A percentile compares a stretch with the other conserved stretches of the same genome.
Evolutionary conservation across 2,797 vertebrate species (phyloP).

Genomic region (Euphonia xanthogaster): DNA sequence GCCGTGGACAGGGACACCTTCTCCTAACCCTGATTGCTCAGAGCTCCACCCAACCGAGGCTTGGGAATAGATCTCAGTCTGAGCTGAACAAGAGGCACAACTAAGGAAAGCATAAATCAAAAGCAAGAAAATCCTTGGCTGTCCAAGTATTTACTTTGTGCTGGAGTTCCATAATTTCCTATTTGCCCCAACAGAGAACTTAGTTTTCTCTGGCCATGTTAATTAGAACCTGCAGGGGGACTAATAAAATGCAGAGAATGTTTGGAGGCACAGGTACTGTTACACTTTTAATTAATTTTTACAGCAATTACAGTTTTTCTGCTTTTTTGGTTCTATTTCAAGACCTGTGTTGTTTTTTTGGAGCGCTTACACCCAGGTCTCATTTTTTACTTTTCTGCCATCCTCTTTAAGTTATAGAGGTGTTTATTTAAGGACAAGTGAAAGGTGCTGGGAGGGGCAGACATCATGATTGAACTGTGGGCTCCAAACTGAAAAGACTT

Average conservation of each 20-base stretch:
- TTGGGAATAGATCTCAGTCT: neutral
- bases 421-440: constrained; percentile 60
- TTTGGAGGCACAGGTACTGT: neutral
- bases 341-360: neutral
- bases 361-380: neutral
- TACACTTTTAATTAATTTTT: neutral
- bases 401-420: constrained; percentile 35
- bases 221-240: neutral
- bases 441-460: constrained; percentile 35
- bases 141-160: neutral
- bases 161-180: neutral
- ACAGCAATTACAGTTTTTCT: neutral
- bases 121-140: neutral
- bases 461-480: constrained; percentile 48
- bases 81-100: neutral
- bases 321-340: neutral
- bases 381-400: neutral
- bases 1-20: neutral
- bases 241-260: neutral
- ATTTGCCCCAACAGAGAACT: rapidly evolving
- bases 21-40: rapidly evolving
- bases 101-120: neutral
- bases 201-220: neutral
- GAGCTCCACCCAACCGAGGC: neutral
- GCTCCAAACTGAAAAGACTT: constrained; percentile 51